Evolutionary conservation across 53 echinoderm and acorn worm genomes (phyloP).

Genomic region (Crossaster papposus): DNA sequence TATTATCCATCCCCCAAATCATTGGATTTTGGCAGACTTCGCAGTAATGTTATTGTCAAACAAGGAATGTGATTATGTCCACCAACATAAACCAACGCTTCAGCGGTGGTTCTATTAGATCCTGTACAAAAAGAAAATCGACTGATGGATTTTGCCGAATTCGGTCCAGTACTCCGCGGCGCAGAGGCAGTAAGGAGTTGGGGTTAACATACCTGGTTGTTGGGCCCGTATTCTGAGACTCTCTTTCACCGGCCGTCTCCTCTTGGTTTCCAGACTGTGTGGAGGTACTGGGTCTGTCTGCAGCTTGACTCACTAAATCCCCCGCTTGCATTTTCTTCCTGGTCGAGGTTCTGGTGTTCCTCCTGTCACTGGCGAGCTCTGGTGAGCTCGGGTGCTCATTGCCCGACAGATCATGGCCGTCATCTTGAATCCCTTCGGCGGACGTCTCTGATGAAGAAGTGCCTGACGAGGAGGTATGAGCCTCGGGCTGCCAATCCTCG

Average conservation of each 20-base stretch:
- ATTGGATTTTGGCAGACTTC: too few species aligned
- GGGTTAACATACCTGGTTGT: constrained; percentile 22
- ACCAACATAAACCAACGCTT: too few species aligned
- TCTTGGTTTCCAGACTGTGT: not conserved
- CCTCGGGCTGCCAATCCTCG: constrained; percentile 37
- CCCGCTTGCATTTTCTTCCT: not conserved
- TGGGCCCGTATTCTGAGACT: not conserved
- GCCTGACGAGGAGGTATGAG: constrained; percentile 2
- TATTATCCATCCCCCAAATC: too few species aligned
- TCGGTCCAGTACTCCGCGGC: too few species aligned
- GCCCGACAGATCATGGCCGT: constrained; percentile 22
- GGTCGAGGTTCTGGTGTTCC: not conserved
- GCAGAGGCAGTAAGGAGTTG: too few species aligned
- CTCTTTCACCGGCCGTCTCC: not conserved
- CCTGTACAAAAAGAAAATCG: too few species aligned
- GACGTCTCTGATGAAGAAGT: not conserved
- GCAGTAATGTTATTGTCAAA: too few species aligned
- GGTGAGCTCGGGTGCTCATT: not conserved
- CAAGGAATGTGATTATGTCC: too few species aligned
- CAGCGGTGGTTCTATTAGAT: too few species aligned
- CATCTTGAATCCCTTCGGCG: not conserved
- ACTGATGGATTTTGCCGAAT: too few species aligned
- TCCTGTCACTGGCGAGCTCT: not conserved
- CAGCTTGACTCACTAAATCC: not conserved
- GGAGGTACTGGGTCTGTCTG: constrained; percentile 14